Evolutionary conservation across 2,888 invertebrate species (phyloP).

Genomic region (Caenorhabditis auriculariae): DNA sequence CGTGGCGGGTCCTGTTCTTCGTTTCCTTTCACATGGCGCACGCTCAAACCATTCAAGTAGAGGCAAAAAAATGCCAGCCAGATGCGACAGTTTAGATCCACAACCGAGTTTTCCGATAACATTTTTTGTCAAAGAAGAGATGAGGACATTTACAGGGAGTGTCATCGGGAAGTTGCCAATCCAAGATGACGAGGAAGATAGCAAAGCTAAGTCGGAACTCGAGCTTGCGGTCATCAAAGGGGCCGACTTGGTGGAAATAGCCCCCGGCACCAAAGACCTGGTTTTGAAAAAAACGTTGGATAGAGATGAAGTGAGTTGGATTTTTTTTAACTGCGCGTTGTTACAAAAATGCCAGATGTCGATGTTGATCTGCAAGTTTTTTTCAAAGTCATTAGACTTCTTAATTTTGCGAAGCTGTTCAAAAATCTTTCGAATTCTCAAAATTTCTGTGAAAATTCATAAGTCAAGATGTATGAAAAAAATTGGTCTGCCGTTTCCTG

Average conservation of each 20-base stretch:
- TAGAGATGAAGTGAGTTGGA: slow-evolving; percentile 46
- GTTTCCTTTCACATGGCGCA: too few relatives aligned
- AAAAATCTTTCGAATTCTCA: too few relatives aligned
- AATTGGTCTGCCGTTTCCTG: too few relatives aligned
- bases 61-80: not conserved
- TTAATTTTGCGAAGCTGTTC: too few relatives aligned
- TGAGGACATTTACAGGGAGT: slow-evolving; percentile 31
- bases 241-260: slow-evolving; percentile 45
- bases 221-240: slow-evolving; percentile 50
- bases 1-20: too few relatives aligned
- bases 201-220: not conserved
- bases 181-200: slow-evolving; percentile 6
- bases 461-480: too few relatives aligned
- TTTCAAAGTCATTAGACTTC: too few relatives aligned
- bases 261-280: slow-evolving; percentile 44
- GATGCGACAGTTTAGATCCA: not conserved
- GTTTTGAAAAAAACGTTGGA: slow-evolving; percentile 48
- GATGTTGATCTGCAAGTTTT: too few relatives aligned
- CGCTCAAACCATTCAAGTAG: too few relatives aligned
- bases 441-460: too few relatives aligned
- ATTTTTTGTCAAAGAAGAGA: too few relatives aligned
- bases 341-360: too few relatives aligned
- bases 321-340: not conserved
- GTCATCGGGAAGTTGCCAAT: slow-evolving; percentile 30
- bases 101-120: not conserved